Evolutionary conservation across 2,797 vertebrate species (phyloP).

Genomic region (Telmatherina bonti): DNA sequence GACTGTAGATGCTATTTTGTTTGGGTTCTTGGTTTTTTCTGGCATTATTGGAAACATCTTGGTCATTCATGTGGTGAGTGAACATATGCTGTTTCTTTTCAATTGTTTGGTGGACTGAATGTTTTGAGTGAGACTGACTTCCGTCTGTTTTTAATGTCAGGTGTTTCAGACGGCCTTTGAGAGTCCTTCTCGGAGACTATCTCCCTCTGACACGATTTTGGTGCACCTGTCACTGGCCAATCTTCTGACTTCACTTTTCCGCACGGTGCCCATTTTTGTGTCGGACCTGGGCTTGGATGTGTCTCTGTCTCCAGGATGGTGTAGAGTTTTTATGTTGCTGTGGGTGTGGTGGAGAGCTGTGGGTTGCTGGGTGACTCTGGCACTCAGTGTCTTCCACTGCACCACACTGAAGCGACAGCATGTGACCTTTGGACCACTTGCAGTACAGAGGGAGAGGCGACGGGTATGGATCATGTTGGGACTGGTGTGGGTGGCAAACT

Average conservation of each 20-base stretch:
- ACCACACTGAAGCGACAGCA: constrained; percentile 78
- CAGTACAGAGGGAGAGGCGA: constrained; percentile 70
- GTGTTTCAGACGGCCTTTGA: constrained; percentile 76
- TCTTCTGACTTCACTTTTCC: constrained; percentile 83
- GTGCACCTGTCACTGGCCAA: constrained; percentile 84
- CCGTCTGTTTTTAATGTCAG: constrained; percentile 54
- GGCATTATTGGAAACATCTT: constrained; percentile 86
- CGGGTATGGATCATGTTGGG: constrained; percentile 70
- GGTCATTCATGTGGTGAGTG: constrained; percentile 85
- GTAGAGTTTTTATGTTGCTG: constrained; percentile 85
- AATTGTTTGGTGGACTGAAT: not conserved
- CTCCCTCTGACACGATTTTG: constrained; percentile 83
- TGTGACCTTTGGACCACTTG: constrained; percentile 65
- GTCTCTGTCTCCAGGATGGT: constrained; percentile 78
- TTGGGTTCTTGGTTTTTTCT: constrained; percentile 82
- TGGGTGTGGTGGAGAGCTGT: constrained; percentile 88
- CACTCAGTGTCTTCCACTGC: constrained; percentile 84
- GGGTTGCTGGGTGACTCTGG: constrained; percentile 85
- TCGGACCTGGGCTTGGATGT: constrained; percentile 83
- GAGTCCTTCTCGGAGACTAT: constrained; percentile 65
- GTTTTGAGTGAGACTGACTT: constrained; percentile 14
- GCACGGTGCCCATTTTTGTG: constrained; percentile 85
- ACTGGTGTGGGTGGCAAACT: constrained; percentile 80
- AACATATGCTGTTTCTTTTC: not conserved
- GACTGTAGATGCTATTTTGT: constrained; percentile 80